Conservation (phyloP, 2,888 invertebrate species). For the Capitulum mitella region DNA sequence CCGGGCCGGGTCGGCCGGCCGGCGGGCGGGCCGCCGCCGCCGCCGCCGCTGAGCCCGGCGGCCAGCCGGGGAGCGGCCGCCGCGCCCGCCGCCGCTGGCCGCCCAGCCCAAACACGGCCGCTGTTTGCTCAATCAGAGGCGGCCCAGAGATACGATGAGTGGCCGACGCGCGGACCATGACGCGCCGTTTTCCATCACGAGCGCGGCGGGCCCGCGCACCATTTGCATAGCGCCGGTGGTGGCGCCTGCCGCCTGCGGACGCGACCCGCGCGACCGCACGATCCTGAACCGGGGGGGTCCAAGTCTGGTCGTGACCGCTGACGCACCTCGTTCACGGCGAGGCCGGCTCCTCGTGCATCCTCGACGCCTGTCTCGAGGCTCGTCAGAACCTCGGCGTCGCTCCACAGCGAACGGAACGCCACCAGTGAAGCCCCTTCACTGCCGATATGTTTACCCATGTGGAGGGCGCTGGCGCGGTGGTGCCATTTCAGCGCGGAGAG, state of each 20-base stretch:
- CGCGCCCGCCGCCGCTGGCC: background rate
- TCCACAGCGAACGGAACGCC: too few species aligned
- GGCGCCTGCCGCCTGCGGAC: background rate
- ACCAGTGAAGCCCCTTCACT: too few species aligned
- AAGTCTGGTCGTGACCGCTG: background rate
- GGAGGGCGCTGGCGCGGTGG: too few species aligned
- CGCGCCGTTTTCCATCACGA: constrained; percentile 6
- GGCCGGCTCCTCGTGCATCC: too few species aligned
- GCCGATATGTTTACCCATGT: too few species aligned
- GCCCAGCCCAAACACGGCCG: constrained; percentile 1
- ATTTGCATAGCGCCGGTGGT: constrained; percentile 7
- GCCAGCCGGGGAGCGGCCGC: too few species aligned
- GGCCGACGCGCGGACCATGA: background rate
- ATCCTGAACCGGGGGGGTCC: too few species aligned
- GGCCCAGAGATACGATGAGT: constrained; percentile 4
- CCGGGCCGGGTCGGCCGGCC: too few species aligned
- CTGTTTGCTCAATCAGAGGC: constrained; percentile 6
- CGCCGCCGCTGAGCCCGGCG: background rate
- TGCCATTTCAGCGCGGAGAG: too few species aligned
- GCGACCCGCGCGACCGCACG: too few species aligned
- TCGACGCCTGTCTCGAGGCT: too few species aligned
- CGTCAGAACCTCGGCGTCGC: too few species aligned
- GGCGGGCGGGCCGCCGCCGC: background rate
- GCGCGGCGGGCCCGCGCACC: background rate
- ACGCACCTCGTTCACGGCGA: background rate